phyloP scores from a whole-genome alignment of 1,140 invertebrate species.

The Onthophagus taurus region DNA sequence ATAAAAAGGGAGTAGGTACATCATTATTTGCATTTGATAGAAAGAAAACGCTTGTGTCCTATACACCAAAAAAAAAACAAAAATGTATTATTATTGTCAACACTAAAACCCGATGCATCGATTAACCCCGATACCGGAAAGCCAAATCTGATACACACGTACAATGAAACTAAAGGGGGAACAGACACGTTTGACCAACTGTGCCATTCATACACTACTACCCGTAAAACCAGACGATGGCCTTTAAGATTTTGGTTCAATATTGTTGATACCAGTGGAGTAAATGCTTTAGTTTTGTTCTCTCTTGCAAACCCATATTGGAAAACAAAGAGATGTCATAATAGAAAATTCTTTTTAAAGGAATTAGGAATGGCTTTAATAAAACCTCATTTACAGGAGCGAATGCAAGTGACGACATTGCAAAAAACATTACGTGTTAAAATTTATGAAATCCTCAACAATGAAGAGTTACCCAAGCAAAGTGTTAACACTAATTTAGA shows the following conservation, averaged over 20 bases:
- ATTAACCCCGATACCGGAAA: slow-evolving; percentile 9
- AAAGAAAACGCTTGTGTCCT: slow-evolving; percentile 11
- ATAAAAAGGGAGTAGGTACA: neutral
- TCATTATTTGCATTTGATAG: slow-evolving; percentile 9
- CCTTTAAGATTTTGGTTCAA: slow-evolving; percentile 8
- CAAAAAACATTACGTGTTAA: neutral
- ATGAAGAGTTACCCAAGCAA: neutral
- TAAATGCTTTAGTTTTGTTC: neutral
- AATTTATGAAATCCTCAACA: slow-evolving; percentile 2
- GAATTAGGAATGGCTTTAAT: slow-evolving; percentile 7
- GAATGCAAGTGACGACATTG: neutral
- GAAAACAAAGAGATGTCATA: neutral
- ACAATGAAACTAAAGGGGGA: slow-evolving; percentile 40
- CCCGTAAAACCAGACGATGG: slow-evolving; percentile 15
- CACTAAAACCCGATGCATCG: neutral
- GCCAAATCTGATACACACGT: slow-evolving; percentile 35
- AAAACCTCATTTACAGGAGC: neutral
- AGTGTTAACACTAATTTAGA: slow-evolving; percentile 2
- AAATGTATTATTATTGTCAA: slow-evolving; percentile 12
- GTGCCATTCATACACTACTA: slow-evolving; percentile 30
- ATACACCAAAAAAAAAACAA: slow-evolving; percentile 11
- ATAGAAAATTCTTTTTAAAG: slow-evolving; percentile 7
- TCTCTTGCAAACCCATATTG: neutral
- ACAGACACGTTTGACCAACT: slow-evolving; percentile 41
- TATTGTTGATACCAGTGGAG: neutral